Evolutionary conservation across 2,888 invertebrate species (phyloP), one percentile per base, ranked within the genome.

Genomic region (Drosophila subquinaria): DNA sequence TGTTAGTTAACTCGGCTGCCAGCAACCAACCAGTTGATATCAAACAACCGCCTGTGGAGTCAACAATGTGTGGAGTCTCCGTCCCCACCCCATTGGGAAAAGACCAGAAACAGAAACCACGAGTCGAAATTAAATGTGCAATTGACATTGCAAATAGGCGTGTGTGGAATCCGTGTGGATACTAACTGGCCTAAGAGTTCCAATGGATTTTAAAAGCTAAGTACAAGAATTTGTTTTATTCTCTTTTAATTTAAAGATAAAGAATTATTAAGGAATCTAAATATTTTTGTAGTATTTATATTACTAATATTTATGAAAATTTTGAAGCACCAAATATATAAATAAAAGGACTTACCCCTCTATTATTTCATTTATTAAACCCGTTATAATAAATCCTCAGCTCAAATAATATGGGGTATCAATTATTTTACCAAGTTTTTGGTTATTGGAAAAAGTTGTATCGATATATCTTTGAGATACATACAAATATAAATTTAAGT

Each of bases 11-110:
- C 61, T 50, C 47, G 23, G 6, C 20, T 52, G 51, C 30, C 60
- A 48, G 23, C 36, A 42, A 60, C 72, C 68, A 73, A 60, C 72
- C 68, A 73, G 67, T 73, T 68, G 74, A 64, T 74, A 64, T 45
- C 47, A 11, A 69, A 69, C 76, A 76, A 80, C 76, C 71, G 78
- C 80, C 78, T 78, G 79, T 78, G 71, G 79, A 79, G 76, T 61
- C 76, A 71, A 62, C 70, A 64, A 42, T 57, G 42, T 51, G 65
- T 47, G 65, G 17, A 17, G 17, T 17, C 17, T 17, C 20, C 13
- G 15, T 38, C 27, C 43, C 53, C 38, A 42, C 42, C 35, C 20
- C 8, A 56, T 23, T 4, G 4, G 27, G 20, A 50, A 15, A 15
- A 43, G 55, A 64, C 17, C 66, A 42, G 35, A 33, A 66, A 66